Conservation (phyloP, 2,113 vertebrate species). For the Poecile atricapillus region DNA sequence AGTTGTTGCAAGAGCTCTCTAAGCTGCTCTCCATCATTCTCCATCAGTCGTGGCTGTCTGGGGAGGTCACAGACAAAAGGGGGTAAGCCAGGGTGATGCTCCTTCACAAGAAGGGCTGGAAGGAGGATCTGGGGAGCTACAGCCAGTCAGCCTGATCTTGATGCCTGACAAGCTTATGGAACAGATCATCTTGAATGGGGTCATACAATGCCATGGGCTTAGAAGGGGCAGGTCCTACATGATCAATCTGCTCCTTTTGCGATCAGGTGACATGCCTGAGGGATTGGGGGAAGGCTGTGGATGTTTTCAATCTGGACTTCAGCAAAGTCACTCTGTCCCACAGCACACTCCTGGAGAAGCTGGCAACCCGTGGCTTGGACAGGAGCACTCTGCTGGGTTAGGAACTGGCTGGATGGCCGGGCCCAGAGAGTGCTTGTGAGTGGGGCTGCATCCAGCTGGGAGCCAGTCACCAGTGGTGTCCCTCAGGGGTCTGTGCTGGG, state of each 20-base stretch:
- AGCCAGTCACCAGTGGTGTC: rapidly evolving
- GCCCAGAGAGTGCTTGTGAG: not conserved
- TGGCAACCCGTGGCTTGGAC: rapidly evolving
- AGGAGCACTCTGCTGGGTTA: too few species aligned
- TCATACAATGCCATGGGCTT: not conserved
- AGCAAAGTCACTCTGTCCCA: too few species aligned
- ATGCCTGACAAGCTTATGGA: not conserved
- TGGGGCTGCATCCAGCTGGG: rapidly evolving
- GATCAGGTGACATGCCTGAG: not conserved
- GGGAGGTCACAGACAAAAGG: not conserved
- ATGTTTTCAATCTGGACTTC: not conserved
- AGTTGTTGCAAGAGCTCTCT: not conserved
- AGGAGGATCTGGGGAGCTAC: not conserved
- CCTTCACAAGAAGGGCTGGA: not conserved
- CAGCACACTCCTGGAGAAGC: not conserved
- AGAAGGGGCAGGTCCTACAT: not conserved
- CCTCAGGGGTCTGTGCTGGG: too few species aligned
- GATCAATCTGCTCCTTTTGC: not conserved
- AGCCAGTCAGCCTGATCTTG: not conserved
- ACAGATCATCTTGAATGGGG: too few species aligned
- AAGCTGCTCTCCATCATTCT: not conserved
- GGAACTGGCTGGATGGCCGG: rapidly evolving
- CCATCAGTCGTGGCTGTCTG: not conserved
- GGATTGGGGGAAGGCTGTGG: not conserved
- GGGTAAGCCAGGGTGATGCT: not conserved